These are phyloP conservation scores for Oryzias dopingdopingensis DNA, from an alignment of 2,797 vertebrate species.

Conservation along the genomic window DNA sequence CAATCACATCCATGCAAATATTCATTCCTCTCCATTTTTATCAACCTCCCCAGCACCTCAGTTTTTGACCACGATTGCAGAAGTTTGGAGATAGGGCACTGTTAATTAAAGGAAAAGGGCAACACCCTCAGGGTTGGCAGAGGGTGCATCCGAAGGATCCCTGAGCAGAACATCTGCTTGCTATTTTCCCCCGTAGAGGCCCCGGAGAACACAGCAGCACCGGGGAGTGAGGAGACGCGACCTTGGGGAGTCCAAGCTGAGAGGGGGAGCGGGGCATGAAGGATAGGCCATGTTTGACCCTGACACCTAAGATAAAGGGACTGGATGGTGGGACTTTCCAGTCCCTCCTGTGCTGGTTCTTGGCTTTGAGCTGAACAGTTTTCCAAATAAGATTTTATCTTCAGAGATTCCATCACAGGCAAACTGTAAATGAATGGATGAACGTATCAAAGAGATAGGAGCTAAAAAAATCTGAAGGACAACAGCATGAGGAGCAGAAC, in stretches of 20 bases:
- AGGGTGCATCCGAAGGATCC: constrained; percentile 64
- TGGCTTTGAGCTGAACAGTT: constrained; percentile 73
- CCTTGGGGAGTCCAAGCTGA: constrained; percentile 40
- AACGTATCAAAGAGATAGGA: constrained; percentile 56
- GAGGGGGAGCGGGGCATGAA: constrained; percentile 58
- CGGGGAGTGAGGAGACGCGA: constrained; percentile 48
- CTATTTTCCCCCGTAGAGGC: constrained; percentile 45
- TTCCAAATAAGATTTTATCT: constrained; percentile 67
- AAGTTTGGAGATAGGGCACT: constrained; percentile 66
- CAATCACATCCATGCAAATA: constrained; percentile 67
- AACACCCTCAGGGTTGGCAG: constrained; percentile 69
- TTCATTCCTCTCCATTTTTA: constrained; percentile 66
- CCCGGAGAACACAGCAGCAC: constrained; percentile 42
- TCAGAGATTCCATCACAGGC: constrained; percentile 64
- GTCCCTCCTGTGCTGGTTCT: constrained; percentile 37
- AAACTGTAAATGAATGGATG: constrained; percentile 18
- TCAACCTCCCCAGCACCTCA: constrained; percentile 47
- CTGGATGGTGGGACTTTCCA: constrained; percentile 63
- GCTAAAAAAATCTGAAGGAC: constrained; percentile 46
- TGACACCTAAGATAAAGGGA: constrained; percentile 40
- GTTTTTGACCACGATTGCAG: constrained; percentile 65
- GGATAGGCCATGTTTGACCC: constrained; percentile 62
- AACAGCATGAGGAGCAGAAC: constrained; percentile 18
- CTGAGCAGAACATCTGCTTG: constrained; percentile 72
- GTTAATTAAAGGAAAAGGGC: constrained; percentile 85